Evolutionary conservation across 2,797 vertebrate genomes (phyloP), one percentile per base, ranked within the genome.

Genomic region (Betta splendens): DNA sequence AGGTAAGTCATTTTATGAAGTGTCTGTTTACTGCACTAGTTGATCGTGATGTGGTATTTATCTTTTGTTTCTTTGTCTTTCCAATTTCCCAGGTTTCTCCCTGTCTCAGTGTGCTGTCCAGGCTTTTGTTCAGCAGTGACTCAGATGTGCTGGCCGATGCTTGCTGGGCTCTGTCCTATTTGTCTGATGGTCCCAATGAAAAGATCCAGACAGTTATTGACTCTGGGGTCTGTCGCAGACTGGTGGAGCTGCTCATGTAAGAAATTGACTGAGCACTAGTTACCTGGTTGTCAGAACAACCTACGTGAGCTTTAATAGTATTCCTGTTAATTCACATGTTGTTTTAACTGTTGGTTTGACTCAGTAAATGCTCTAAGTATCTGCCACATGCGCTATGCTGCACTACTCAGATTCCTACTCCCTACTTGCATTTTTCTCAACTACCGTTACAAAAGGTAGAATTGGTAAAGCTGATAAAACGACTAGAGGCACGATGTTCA

Each of bases 131-230:
- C 87, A 98, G 94, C 92, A 98, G 95, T 32, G 98, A 99, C 86
- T 93, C 96, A 32, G 98, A 99, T 91, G 85, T 99, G 81, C 90
- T 99, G 85, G 98, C 97, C 29, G 97, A 99, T 15, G 97, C 97
- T 1, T 99, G 97, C 89, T 99, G 98, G 98, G 98, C 97, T 33
- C 93, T 99, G 38, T 98, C 97, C 76, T 99, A 99, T 85, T 92
- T 99, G 56, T 99, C 97, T 0, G 98, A 99, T 51, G 98, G 98
- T 15, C 95, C 97, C 77, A 98, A 99, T 47, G 97, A 99, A 87
- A 99, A 99, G 86, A 99, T 99, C 72, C 98, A 99, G 85, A 96
- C 96, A 0, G 96, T 99, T 69, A 98, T 99, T 40, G 96, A 99
- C 89, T 99, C 98, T 0, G 97, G 98, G 6, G 97, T 99, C 65